phyloP scores from a whole-genome alignment of 2,113 vertebrate species.

The Clarias macrocephalus region DNA sequence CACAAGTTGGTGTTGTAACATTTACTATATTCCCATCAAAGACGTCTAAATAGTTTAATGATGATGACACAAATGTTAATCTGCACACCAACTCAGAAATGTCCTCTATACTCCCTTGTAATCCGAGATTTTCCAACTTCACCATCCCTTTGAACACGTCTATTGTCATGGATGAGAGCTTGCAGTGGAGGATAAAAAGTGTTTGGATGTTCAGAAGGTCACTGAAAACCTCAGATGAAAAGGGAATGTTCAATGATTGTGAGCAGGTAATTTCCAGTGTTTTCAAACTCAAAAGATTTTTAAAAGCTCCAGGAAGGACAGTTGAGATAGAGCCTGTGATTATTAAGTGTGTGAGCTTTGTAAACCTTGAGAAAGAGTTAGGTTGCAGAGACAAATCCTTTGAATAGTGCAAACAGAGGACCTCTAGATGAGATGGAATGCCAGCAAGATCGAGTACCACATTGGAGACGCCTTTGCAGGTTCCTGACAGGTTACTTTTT shows the following conservation, averaged over 20 bases:
- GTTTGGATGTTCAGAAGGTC: slow-evolving; percentile 5
- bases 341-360: not conserved
- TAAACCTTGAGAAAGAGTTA: slow-evolving; percentile 5
- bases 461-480: not conserved
- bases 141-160: not conserved
- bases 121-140: not conserved
- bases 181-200: not conserved
- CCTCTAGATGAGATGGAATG: slow-evolving; percentile 1
- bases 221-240: not conserved
- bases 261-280: not conserved
- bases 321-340: not conserved
- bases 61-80: slow-evolving; percentile 1
- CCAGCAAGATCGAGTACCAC: not conserved
- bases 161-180: not conserved
- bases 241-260: rapidly evolving
- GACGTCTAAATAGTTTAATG: not conserved
- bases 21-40: rapidly evolving
- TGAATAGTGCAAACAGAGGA: not conserved
- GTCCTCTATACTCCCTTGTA: too few relatives aligned
- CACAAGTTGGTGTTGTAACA: not conserved
- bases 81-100: slow-evolving; percentile 29
- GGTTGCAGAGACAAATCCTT: not conserved
- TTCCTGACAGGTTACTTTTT: slow-evolving; percentile 12
- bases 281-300: not conserved
- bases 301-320: slow-evolving; percentile 21